phyloP scores from a whole-genome alignment of 2,888 invertebrate genomes.

The Rotaria magnacalcarata region DNA sequence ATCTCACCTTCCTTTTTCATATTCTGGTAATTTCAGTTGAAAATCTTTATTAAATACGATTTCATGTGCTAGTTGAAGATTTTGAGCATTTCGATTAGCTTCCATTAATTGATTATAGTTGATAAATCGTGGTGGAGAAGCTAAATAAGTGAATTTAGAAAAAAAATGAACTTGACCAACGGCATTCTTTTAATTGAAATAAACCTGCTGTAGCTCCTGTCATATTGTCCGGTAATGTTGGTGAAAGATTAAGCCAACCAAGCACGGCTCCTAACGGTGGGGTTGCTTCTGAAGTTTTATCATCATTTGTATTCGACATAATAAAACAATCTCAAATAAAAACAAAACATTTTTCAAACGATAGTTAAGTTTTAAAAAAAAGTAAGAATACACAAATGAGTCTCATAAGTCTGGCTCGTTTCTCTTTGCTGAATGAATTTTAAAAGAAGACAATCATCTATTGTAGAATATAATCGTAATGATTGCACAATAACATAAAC shows the following conservation, averaged over 20 bases:
- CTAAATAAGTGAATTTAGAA: neutral
- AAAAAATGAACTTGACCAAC: too few species aligned
- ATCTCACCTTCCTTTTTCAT: slow-evolving; percentile 69
- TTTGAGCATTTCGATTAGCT: slow-evolving; percentile 79
- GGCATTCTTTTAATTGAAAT: neutral
- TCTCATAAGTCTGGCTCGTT: neutral
- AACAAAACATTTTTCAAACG: neutral
- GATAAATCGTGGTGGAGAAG: slow-evolving; percentile 77
- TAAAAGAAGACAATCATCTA: too few species aligned
- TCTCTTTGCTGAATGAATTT: neutral
- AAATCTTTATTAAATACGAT: slow-evolving; percentile 90
- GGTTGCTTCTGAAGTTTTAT: neutral
- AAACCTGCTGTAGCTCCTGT: neutral
- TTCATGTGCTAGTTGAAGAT: slow-evolving; percentile 92
- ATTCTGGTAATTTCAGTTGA: slow-evolving; percentile 74
- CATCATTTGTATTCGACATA: slow-evolving; percentile 5
- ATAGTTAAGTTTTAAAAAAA: neutral
- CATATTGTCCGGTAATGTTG: neutral
- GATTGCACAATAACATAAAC: neutral
- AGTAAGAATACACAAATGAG: neutral
- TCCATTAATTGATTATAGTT: slow-evolving; percentile 79
- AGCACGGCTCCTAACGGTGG: neutral
- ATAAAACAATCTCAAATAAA: neutral
- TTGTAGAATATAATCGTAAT: too few species aligned
- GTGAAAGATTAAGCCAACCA: slow-evolving; percentile 1